Evolutionary conservation across 1,140 invertebrate genomes (phyloP), one percentile per base, ranked within the genome.

Genomic region (Ericerus pela): DNA sequence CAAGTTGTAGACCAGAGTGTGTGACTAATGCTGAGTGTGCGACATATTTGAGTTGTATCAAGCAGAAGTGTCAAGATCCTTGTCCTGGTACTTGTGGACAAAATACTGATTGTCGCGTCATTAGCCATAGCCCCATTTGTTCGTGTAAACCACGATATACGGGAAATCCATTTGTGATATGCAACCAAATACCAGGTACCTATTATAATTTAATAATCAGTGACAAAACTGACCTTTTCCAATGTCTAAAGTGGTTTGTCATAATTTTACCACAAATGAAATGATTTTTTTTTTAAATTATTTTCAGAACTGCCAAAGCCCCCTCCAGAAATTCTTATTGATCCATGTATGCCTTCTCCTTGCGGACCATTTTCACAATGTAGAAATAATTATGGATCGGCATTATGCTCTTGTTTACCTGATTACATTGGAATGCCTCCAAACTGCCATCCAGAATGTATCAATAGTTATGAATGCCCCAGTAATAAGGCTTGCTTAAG

Each of bases 71-170:
- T 67, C 66, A 69, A 59, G 79, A 83, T 66, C 82, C 82, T 55
- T 85, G 82, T 65, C 75, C 74, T n/a, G 81, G 81, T n/a, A 77
- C 79, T 12, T 86, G 83, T 69, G 82, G 81, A 47, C 57, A 74
- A 20, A 73, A 74, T 59, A 76, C 82, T 12, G 63, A 74, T 2
- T 85, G 83, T 63, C 69, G 62, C 58, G 76, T 81, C 26, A 70
- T 77, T 14, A 80, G 80, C 66, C 78, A 81, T 58, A 77, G 72
- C 52, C 75, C 80, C 14, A 74, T 76, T 33, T 83, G 80, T 63
- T 74, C 74, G 33, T 86, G 84, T 67, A 68, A 74, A 38, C 70
- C 75, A 54, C 77, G 79, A 56, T 83, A 78, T 61, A 75, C 75
- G 51, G 84, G 83, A 36, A 79, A 86, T 73, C 81, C 83, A 36